These are phyloP conservation scores for Beroe forskalii DNA, from an alignment of 37 sponge, comb jelly and placozoan genomes.

Conservation along the genomic window DNA sequence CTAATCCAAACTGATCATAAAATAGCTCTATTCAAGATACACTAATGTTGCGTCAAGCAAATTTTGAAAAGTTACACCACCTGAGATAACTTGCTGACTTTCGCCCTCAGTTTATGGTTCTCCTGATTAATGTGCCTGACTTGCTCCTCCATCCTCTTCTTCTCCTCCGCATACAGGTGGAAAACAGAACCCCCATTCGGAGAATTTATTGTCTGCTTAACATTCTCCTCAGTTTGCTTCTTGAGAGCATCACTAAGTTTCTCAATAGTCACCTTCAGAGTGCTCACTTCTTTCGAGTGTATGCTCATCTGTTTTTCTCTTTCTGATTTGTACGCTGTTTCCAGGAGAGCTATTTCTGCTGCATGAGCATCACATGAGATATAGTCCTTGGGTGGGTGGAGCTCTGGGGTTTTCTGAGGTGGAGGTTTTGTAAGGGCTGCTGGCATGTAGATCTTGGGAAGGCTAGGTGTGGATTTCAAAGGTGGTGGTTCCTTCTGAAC, in stretches of 20 bases:
- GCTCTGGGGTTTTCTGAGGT: background rate
- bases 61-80: no score
- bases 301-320: constrained; percentile 41
- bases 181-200: constrained; percentile 47
- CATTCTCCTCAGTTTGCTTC: constrained; percentile 25
- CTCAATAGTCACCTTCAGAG: constrained; percentile 15
- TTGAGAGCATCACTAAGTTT: background rate
- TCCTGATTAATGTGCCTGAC: constrained; percentile 38
- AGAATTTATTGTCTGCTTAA: background rate
- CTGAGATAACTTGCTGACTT: constrained; percentile 20
- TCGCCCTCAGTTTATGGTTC: constrained; percentile 14
- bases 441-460: background rate
- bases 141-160: constrained; percentile 56
- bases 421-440: background rate
- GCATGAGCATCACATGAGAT: constrained; percentile 36
- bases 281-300: background rate
- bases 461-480: background rate
- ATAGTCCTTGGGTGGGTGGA: background rate
- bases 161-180: constrained; percentile 61
- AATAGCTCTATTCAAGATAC: no score
- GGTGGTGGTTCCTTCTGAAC: background rate
- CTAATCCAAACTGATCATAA: no score
- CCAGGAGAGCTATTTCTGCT: constrained; percentile 27
- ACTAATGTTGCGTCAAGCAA: no score
- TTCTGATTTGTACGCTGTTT: constrained; percentile 29